Evolutionary conservation across 1,140 invertebrate genomes (phyloP).

Genomic region (Chironomus striatipennis): DNA sequence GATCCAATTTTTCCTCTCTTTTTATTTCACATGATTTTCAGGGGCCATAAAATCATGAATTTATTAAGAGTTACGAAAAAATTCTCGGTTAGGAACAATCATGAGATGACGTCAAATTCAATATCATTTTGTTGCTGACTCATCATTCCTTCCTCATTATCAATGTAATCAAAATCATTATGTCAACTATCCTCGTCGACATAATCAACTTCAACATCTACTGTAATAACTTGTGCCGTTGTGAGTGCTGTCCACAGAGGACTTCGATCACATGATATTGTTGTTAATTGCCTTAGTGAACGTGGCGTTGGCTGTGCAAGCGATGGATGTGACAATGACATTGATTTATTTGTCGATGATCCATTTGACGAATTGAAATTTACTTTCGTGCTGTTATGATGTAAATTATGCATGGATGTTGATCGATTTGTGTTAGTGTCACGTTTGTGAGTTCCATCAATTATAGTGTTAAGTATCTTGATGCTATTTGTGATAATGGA

Average conservation of each 20-base stretch:
- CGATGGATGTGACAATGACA: slow-evolving; percentile 32
- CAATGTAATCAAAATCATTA: not conserved
- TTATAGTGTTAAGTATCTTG: not conserved
- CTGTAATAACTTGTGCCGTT: slow-evolving; percentile 47
- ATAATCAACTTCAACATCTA: not conserved
- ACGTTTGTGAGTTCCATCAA: not conserved
- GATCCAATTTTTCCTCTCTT: no score
- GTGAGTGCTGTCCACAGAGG: slow-evolving; percentile 58
- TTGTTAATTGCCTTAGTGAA: not conserved
- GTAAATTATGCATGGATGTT: slow-evolving; percentile 29
- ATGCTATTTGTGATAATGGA: not conserved
- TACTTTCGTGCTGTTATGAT: not conserved
- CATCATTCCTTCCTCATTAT: not conserved
- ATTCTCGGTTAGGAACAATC: no score
- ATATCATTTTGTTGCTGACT: no score
- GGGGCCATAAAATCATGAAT: no score
- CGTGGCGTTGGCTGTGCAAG: slow-evolving; percentile 28
- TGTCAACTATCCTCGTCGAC: not conserved
- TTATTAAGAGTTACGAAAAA: no score
- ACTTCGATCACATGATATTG: slow-evolving; percentile 39
- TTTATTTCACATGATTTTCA: no score
- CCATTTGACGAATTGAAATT: slow-evolving; percentile 35
- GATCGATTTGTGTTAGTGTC: not conserved
- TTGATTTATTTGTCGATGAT: slow-evolving; percentile 34
- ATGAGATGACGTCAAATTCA: no score